A percentile compares a stretch with the other conserved stretches of the same genome.
phyloP scores from a whole-genome alignment of 35 echinoderm and acorn worm species.

The Strongylocentrotus purpuratus region DNA sequence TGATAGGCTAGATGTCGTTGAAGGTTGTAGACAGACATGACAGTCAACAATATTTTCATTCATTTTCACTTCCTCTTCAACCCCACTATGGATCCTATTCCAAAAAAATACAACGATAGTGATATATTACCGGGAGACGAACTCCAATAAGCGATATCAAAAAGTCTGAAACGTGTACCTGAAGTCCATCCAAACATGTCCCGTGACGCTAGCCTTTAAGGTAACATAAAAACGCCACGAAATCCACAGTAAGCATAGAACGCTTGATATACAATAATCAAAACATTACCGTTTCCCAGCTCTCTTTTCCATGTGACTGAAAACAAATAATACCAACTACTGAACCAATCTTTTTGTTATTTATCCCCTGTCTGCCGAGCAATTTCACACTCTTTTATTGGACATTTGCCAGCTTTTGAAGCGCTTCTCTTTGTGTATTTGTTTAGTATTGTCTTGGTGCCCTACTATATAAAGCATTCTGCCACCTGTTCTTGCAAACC shows the following conservation, averaged over 20 bases:
- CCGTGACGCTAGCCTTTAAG: neutral
- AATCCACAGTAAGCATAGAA: neutral
- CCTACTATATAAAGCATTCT: neutral
- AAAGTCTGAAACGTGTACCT: neutral
- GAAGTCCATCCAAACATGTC: neutral
- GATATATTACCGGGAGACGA: neutral
- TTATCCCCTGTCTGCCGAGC: neutral
- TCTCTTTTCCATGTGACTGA: neutral
- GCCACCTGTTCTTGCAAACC: neutral
- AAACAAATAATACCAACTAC: neutral
- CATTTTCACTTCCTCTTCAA: neutral
- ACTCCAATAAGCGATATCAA: neutral
- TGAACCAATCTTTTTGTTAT: neutral
- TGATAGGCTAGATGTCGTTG: too few relatives aligned
- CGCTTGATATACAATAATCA: neutral
- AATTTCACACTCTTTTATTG: slow-evolving; percentile 19
- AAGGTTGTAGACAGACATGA: neutral
- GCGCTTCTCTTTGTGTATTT: neutral
- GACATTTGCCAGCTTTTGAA: slow-evolving; percentile 2
- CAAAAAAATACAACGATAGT: neutral
- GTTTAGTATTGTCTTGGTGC: slow-evolving; percentile 1
- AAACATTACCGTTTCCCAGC: neutral
- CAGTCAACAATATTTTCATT: neutral
- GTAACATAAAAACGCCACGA: neutral
- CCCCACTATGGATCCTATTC: neutral